These are phyloP conservation scores for Hymenochirus boettgeri DNA, from an alignment of 2,113 vertebrate species.

Conservation along the genomic window DNA sequence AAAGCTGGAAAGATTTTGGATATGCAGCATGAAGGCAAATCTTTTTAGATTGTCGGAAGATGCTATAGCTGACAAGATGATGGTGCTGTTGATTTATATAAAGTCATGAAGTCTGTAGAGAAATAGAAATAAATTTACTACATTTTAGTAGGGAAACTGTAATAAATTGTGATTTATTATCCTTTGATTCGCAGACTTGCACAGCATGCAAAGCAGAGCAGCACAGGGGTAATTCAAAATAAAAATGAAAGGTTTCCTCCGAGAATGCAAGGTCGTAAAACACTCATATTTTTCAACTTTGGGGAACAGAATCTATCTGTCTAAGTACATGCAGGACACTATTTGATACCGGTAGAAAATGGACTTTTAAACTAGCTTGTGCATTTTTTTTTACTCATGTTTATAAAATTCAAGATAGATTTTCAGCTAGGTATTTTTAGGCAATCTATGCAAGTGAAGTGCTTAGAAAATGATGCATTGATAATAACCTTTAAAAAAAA, in stretches of 20 bases:
- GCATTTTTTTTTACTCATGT: slow-evolving; percentile 2
- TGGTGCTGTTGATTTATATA: background rate
- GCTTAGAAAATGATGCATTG: background rate
- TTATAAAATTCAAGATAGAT: slow-evolving; percentile 8
- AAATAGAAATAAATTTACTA: slow-evolving; percentile 32
- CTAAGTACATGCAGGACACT: slow-evolving; percentile 10
- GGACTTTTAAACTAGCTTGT: background rate
- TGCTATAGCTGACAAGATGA: background rate
- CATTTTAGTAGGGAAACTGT: slow-evolving; percentile 22
- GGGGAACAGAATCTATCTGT: slow-evolving; percentile 10
- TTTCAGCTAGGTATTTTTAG: background rate
- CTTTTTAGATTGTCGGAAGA: background rate
- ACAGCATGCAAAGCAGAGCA: slow-evolving; percentile 11
- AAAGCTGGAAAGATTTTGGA: slow-evolving; percentile 11
- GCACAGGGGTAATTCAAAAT: slow-evolving; percentile 4
- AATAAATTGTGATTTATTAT: slow-evolving; percentile 43
- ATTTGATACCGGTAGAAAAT: background rate
- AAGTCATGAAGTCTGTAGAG: slow-evolving; percentile 32
- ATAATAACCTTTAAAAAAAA: background rate
- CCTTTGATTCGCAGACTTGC: slow-evolving; percentile 10
- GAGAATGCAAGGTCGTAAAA: background rate
- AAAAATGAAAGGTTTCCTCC: background rate
- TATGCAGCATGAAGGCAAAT: accelerated
- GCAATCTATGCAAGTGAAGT: slow-evolving; percentile 7
- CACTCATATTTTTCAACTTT: slow-evolving; percentile 18